Evolutionary conservation across 2,113 vertebrate genomes (phyloP).

Genomic region (Caracal caracal): DNA sequence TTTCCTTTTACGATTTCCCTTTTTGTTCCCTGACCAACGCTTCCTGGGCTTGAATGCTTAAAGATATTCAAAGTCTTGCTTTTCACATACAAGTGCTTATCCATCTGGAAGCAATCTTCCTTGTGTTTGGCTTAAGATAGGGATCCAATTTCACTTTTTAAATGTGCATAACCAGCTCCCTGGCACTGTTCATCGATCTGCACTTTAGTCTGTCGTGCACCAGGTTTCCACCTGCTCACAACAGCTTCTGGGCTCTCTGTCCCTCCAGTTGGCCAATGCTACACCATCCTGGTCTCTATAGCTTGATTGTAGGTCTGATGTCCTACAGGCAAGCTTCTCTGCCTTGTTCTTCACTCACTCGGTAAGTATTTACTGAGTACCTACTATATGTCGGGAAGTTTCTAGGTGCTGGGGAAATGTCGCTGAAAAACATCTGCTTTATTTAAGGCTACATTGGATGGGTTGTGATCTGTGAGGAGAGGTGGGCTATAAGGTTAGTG

Average conservation of each 20-base stretch:
- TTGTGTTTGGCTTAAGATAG: background rate
- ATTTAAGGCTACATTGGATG: background rate
- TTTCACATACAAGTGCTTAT: background rate
- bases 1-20: background rate
- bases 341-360: background rate
- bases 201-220: accelerated
- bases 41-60: background rate
- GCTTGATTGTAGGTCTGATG: background rate
- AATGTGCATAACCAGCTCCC: background rate
- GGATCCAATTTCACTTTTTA: background rate
- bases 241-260: background rate
- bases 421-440: background rate
- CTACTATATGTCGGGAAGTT: background rate
- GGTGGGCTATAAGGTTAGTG: background rate
- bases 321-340: accelerated
- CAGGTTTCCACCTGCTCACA: background rate
- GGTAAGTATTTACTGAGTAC: background rate
- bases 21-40: background rate
- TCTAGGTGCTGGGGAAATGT: background rate
- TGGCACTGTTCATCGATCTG: accelerated
- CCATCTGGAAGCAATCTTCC: conserved; percentile 38
- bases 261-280: background rate
- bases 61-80: background rate
- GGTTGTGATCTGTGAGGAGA: background rate
- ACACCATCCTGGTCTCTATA: too few relatives aligned